Evolutionary conservation across 2,113 vertebrate species (phyloP).

Genomic region (Grantiella picta): DNA sequence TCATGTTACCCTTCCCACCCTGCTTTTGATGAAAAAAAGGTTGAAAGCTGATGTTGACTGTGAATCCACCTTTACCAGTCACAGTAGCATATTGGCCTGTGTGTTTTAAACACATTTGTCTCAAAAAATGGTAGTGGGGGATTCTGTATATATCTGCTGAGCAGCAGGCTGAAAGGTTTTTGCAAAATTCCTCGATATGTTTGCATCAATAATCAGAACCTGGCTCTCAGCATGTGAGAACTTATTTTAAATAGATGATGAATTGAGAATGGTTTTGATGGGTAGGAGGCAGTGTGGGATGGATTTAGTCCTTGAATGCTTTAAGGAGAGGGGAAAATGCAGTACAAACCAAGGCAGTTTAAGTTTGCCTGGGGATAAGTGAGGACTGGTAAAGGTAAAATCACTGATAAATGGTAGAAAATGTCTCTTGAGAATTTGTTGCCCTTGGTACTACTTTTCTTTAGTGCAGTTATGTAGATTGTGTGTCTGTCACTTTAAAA

Average conservation of each 20-base stretch:
- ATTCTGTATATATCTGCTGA: background rate
- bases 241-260: background rate
- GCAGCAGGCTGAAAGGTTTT: background rate
- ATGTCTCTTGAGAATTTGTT: background rate
- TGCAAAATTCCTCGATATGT: background rate
- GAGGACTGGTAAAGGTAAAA: background rate
- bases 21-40: background rate
- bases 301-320: background rate
- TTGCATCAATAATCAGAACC: background rate
- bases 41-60: background rate
- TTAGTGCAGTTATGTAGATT: background rate
- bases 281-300: background rate
- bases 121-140: background rate
- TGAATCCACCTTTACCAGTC: background rate
- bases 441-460: background rate
- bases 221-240: background rate
- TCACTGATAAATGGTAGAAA: background rate
- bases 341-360: background rate
- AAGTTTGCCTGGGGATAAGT: constrained; percentile 1
- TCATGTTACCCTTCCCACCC: background rate
- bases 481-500: background rate
- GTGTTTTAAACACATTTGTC: background rate
- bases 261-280: background rate
- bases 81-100: background rate
- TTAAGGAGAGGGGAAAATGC: background rate